A percentile compares a stretch with the other conserved stretches of the same genome.
Evolutionary conservation across 2,888 invertebrate genomes (phyloP).

Genomic region (Cheilosia impressa): DNA sequence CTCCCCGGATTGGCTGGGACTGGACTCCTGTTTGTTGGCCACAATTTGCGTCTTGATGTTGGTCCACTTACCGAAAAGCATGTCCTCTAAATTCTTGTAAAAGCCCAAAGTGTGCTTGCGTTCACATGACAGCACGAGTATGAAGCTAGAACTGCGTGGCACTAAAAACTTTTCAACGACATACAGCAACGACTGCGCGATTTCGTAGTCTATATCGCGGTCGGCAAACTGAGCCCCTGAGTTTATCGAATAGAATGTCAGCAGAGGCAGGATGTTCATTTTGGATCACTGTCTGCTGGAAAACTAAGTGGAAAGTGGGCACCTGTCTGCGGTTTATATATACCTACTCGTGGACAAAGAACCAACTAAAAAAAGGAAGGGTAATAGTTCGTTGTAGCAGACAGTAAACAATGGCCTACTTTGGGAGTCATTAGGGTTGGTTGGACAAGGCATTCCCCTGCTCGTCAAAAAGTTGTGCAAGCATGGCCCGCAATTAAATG

Average conservation of each 20-base stretch:
- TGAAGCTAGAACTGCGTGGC: slow-evolving; percentile 76
- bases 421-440: not conserved
- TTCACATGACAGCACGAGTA: slow-evolving; percentile 78
- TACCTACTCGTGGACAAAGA: not conserved
- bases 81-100: slow-evolving; percentile 76
- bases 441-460: not conserved
- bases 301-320: not conserved
- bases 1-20: not conserved
- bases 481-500: too few relatives aligned
- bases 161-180: slow-evolving; percentile 78
- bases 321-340: not conserved
- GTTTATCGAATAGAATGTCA: slow-evolving; percentile 15
- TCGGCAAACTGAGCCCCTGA: slow-evolving; percentile 9
- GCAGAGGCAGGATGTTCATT: slow-evolving; percentile 42
- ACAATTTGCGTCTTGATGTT: slow-evolving; percentile 77
- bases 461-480: too few relatives aligned
- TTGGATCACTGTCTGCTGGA: not conserved
- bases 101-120: slow-evolving; percentile 75
- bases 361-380: too few relatives aligned
- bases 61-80: slow-evolving; percentile 76
- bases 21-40: slow-evolving; percentile 53
- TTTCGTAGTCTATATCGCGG: slow-evolving; percentile 75
- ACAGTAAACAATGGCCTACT: not conserved
- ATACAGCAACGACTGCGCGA: slow-evolving; percentile 76
- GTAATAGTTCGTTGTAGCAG: not conserved